Base-by-base conservation (phyloP, 2,888 invertebrate species). In the Buathra laborator region DNA sequence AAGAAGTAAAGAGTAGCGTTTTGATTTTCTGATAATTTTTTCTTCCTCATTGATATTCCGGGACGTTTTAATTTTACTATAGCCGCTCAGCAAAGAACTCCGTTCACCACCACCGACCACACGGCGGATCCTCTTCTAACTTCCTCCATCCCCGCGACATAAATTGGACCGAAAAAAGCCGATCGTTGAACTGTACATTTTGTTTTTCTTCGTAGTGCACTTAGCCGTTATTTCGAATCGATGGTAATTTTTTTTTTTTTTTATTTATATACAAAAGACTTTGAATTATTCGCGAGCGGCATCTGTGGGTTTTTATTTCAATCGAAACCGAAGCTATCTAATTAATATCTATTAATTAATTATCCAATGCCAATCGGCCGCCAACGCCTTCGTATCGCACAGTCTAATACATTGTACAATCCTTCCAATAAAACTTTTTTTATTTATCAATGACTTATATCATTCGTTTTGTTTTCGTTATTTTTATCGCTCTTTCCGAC, bases 61-160 rank as follows among this genome's bases (percentile, higher is more conserved):
- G 16, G n/a, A 16, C 16, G 12, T 56, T 37, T 70, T 62, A 16
- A 16, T 66, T 62, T 59, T 7, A 56, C 37, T 16, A 53, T 59
- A 79, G 79, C 64, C 64, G 70, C 56, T 70, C 77, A 72, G 44
- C 80, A 83, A 53, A 71, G 77, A 81, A 78, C 70, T 29, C 77
- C 81, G n/a, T 81, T 81, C 66, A 83, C 80, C 56, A 72, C 43
- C 29, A 51, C 66, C 56, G 56, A 56, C 56, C 53, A 46, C 44
- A 43, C 48, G 29, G 12, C 56, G 56, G 56, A 72, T 72, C 19
- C 43, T 62, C 43, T 53, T 24, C 37, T 59, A 14, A 37, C 5
- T 16, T 46, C 24, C 19, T 37, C 66, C 44, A 48, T 46, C 16
- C 19, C 46, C 43, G 19, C 24, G 24, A 43, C 29, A 64, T 56